Evolutionary conservation across 1,140 invertebrate genomes (phyloP).

Genomic region (Drosophila orosa): DNA sequence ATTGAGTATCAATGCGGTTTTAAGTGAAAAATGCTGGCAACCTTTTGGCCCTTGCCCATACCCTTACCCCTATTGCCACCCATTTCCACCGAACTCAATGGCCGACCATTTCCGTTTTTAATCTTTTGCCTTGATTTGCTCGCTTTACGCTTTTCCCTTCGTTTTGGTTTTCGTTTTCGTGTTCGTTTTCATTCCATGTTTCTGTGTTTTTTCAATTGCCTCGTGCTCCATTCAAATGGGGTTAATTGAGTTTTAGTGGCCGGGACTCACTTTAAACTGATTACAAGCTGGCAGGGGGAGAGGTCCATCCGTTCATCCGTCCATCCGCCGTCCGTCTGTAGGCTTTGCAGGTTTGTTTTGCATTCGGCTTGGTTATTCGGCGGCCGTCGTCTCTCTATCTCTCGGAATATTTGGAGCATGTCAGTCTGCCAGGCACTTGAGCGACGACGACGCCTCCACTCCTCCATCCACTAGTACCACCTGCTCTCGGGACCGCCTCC

Average conservation of each 20-base stretch:
- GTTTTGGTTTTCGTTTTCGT: constrained; percentile 15
- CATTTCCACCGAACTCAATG: constrained; percentile 28
- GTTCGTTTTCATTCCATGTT: constrained; percentile 28
- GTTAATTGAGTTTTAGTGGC: constrained; percentile 84
- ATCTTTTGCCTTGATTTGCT: constrained; percentile 75
- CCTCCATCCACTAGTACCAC: neutral
- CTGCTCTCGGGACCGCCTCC: constrained; percentile 18
- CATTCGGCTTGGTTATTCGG: constrained; percentile 45
- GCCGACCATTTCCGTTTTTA: constrained; percentile 69
- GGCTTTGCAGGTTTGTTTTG: constrained; percentile 70
- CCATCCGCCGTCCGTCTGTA: constrained; percentile 17
- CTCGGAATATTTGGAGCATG: constrained; percentile 74
- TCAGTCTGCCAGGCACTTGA: constrained; percentile 63
- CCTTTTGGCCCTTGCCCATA: constrained; percentile 3
- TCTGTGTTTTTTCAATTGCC: constrained; percentile 62
- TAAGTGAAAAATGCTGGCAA: constrained; percentile 79
- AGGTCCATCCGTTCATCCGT: neutral
- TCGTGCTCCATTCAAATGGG: constrained; percentile 69
- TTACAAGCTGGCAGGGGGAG: constrained; percentile 58
- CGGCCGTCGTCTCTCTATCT: constrained; percentile 28
- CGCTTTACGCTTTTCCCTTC: constrained; percentile 43
- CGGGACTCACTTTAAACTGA: constrained; percentile 81
- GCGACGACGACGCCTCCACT: neutral
- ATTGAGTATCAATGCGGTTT: constrained; percentile 84
- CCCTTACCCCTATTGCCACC: neutral